phyloP scores from a whole-genome alignment of 2,888 invertebrate genomes.

The Heliconius aoede region DNA sequence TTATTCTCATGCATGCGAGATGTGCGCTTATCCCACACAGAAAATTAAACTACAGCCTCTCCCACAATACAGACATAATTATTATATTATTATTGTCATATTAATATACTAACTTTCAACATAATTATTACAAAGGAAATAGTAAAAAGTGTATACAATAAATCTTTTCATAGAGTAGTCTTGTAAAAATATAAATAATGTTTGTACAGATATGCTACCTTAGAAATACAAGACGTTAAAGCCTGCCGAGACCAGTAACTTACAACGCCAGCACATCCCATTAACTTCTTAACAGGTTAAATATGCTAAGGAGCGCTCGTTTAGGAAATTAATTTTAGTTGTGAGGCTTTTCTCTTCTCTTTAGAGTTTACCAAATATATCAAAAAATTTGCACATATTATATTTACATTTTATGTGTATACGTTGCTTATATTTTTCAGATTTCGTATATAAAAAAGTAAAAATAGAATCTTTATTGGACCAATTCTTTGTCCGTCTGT shows the following conservation, averaged over 20 bases:
- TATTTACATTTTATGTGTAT: slow-evolving; percentile 21
- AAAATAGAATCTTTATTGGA: too few relatives aligned
- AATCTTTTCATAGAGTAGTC: not conserved
- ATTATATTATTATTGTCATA: not conserved
- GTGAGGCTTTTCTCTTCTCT: slow-evolving; percentile 27
- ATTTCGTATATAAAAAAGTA: too few relatives aligned
- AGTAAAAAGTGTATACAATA: not conserved
- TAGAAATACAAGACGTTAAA: slow-evolving; percentile 55
- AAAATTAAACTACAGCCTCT: not conserved
- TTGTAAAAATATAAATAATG: not conserved
- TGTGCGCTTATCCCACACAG: not conserved
- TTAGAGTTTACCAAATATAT: slow-evolving; percentile 22
- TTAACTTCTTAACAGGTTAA: slow-evolving; percentile 78
- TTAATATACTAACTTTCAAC: not conserved
- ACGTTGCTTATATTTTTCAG: too few relatives aligned
- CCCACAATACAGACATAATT: not conserved
- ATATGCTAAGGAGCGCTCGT: slow-evolving; percentile 71
- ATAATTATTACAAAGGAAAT: not conserved
- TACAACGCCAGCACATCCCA: slow-evolving; percentile 69
- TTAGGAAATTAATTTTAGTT: slow-evolving; percentile 42
- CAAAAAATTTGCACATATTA: slow-evolving; percentile 18
- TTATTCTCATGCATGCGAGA: not conserved
- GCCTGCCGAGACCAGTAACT: slow-evolving; percentile 57
- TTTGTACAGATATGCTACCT: slow-evolving; percentile 23
- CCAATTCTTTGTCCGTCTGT: too few relatives aligned